These are phyloP conservation scores for Melanogrammus aeglefinus DNA, from an alignment of 2,797 vertebrate species.

Conservation along the genomic window DNA sequence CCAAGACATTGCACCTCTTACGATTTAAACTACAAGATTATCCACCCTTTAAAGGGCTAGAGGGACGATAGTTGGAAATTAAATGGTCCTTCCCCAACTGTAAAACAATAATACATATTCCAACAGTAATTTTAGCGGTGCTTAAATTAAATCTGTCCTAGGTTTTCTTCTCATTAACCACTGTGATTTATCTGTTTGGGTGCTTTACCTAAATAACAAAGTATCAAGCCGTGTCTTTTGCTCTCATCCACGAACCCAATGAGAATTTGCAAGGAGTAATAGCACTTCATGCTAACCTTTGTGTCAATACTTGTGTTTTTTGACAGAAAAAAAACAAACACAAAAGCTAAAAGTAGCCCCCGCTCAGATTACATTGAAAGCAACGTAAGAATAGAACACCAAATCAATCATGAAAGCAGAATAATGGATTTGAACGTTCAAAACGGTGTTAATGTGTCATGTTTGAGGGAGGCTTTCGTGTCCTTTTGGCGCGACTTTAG, in stretches of 20 bases:
- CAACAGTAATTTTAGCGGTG: neutral
- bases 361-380: slow-evolving; percentile 39
- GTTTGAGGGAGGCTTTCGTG: neutral
- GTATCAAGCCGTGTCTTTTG: slow-evolving; percentile 39
- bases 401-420: neutral
- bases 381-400: slow-evolving; percentile 13
- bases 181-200: slow-evolving; percentile 34
- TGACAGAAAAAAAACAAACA: slow-evolving; percentile 39
- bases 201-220: slow-evolving; percentile 51
- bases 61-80: neutral
- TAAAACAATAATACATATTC: neutral
- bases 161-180: slow-evolving; percentile 39
- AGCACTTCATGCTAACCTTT: slow-evolving; percentile 33
- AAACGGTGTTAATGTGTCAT: neutral
- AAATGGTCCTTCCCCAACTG: slow-evolving; percentile 23
- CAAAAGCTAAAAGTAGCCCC: slow-evolving; percentile 48
- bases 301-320: slow-evolving; percentile 51
- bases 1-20: neutral
- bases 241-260: neutral
- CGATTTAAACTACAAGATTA: slow-evolving; percentile 19
- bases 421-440: neutral
- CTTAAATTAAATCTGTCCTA: slow-evolving; percentile 18
- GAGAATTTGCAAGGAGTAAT: slow-evolving; percentile 40
- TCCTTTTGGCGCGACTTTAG: neutral
- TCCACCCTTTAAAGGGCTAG: slow-evolving; percentile 31